Conservation (phyloP, 1,140 invertebrate genomes). For the Diplogasteroides magnus region DNA sequence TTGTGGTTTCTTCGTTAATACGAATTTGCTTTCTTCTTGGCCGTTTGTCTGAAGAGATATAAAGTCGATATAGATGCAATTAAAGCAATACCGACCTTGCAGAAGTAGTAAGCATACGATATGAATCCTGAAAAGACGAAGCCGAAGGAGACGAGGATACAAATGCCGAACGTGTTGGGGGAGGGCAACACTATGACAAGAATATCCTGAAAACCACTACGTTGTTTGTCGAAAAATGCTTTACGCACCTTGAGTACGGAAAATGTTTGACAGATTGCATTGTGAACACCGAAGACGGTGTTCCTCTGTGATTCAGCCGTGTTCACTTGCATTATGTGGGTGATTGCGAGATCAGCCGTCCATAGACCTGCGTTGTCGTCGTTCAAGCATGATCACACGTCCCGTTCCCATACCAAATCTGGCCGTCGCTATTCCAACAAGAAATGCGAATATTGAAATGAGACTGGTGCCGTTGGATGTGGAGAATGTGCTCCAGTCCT, state of each 20-base stretch:
- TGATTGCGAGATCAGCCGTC: slow-evolving; percentile 63
- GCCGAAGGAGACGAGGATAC: slow-evolving; percentile 58
- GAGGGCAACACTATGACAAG: slow-evolving; percentile 59
- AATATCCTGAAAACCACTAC: slow-evolving; percentile 47
- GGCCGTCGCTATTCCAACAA: slow-evolving; percentile 37
- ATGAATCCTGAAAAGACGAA: slow-evolving; percentile 56
- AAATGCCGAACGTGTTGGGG: slow-evolving; percentile 57
- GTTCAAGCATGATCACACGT: background rate
- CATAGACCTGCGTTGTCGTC: slow-evolving; percentile 58
- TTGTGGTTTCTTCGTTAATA: too few species aligned
- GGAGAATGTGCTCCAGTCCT: slow-evolving; percentile 35
- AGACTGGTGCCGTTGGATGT: slow-evolving; percentile 30
- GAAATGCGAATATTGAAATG: slow-evolving; percentile 27
- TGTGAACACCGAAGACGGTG: slow-evolving; percentile 63
- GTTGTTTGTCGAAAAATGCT: background rate
- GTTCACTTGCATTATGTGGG: slow-evolving; percentile 63
- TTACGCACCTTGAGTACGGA: slow-evolving; percentile 58
- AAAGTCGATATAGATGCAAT: too few species aligned
- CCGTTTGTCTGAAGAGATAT: too few species aligned
- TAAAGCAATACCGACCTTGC: too few species aligned
- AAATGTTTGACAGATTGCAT: slow-evolving; percentile 53
- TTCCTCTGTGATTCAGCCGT: slow-evolving; percentile 61
- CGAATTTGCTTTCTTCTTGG: too few species aligned
- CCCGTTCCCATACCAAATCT: background rate
- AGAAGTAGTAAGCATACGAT: slow-evolving; percentile 31